phyloP scores from a whole-genome alignment of 30 jellyfish, hydroid and myxozoan species.

The Chrysaora quinquecirrha region DNA sequence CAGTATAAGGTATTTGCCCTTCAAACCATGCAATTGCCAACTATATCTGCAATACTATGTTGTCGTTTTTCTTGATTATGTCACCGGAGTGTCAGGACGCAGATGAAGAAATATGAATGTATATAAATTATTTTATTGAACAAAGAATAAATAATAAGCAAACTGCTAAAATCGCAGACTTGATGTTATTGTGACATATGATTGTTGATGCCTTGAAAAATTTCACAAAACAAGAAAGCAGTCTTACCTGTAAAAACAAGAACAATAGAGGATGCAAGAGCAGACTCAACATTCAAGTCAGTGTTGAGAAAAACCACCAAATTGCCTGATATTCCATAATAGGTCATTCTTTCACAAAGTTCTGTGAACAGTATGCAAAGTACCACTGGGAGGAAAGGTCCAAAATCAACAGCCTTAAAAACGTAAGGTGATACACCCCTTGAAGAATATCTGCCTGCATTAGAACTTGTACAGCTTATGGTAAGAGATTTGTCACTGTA shows the following conservation, averaged over 20 bases:
- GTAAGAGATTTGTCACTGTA: conserved; percentile 60
- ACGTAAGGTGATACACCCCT: neutral
- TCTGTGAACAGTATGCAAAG: conserved; percentile 72
- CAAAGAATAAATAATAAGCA: too few relatives aligned
- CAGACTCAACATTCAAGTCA: conserved; percentile 29
- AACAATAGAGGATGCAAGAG: conserved; percentile 65
- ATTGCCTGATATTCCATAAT: conserved; percentile 81
- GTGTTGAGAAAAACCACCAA: conserved; percentile 65
- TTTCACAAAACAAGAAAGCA: too few relatives aligned
- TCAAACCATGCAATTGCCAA: too few relatives aligned
- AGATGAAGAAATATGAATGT: too few relatives aligned
- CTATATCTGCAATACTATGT: too few relatives aligned
- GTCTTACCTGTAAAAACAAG: conserved; percentile 74
- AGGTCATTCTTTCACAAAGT: conserved; percentile 79
- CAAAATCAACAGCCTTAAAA: conserved; percentile 16
- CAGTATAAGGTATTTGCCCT: too few relatives aligned
- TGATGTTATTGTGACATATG: too few relatives aligned
- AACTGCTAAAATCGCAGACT: too few relatives aligned
- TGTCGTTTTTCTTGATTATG: too few relatives aligned
- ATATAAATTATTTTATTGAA: too few relatives aligned
- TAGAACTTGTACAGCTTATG: conserved; percentile 37
- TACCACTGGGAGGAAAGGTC: conserved; percentile 34
- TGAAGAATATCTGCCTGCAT: conserved; percentile 2
- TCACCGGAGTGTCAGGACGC: too few relatives aligned
- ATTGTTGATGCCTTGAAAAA: too few relatives aligned